Evolutionary conservation across 2,113 vertebrate genomes (phyloP).

Genomic region (Fulica atra): DNA sequence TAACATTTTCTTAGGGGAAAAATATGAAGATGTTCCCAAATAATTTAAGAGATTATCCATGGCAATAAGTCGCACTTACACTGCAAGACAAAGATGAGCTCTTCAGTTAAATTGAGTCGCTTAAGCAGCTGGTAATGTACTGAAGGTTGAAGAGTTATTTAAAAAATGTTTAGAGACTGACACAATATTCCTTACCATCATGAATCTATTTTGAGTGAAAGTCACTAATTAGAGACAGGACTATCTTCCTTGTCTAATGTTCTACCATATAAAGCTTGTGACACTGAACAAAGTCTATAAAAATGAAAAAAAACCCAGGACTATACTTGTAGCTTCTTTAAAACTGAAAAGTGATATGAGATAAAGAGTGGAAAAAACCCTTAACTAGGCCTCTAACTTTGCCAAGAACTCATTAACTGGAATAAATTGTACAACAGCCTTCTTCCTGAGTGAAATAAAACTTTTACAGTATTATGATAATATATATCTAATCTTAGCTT

Average conservation of each 20-base stretch:
- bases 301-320: neutral
- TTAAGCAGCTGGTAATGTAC: neutral
- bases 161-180: slow-evolving; percentile 3
- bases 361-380: slow-evolving; percentile 26
- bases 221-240: neutral
- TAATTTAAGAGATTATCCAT: slow-evolving; percentile 13
- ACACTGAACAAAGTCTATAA: neutral
- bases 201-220: neutral
- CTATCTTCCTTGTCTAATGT: neutral
- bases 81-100: neutral
- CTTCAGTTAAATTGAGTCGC: neutral
- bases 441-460: slow-evolving; percentile 32
- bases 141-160: neutral
- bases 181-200: neutral
- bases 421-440: slow-evolving; percentile 14
- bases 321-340: neutral
- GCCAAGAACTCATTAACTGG: slow-evolving; percentile 62
- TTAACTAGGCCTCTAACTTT: neutral
- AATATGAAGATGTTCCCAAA: neutral
- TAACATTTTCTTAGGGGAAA: neutral
- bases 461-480: slow-evolving; percentile 21
- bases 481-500: slow-evolving; percentile 44
- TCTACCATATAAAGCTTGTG: neutral
- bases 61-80: neutral
- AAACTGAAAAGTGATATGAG: neutral